These are phyloP conservation scores for Scotopteryx bipunctaria DNA, from an alignment of 2,888 invertebrate species.

Conservation along the genomic window DNA sequence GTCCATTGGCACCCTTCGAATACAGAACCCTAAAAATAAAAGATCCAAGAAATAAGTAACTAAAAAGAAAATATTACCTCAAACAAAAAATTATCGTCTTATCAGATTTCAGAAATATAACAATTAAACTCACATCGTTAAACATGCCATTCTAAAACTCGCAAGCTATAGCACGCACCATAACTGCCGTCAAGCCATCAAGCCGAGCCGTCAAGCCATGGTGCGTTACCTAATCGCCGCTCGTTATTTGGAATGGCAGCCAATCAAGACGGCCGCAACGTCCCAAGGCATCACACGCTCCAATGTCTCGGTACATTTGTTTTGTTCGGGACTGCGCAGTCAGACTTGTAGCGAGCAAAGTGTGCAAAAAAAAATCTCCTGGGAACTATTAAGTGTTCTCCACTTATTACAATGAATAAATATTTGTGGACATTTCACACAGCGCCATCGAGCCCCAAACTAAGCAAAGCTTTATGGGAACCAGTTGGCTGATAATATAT, in stretches of 20 bases:
- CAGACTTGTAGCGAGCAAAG: conserved; percentile 5
- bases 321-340: conserved; percentile 1
- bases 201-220: conserved; percentile 16
- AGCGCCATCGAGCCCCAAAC: no score
- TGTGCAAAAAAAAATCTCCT: background rate
- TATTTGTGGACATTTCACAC: no score
- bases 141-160: conserved; percentile 15
- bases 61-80: no score
- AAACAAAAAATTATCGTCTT: no score
- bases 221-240: conserved; percentile 21
- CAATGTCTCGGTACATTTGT: conserved; percentile 36
- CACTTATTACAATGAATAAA: no score
- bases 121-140: conserved; percentile 15
- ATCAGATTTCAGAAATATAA: background rate
- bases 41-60: no score
- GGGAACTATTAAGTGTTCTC: no score
- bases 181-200: conserved; percentile 20
- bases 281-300: conserved; percentile 27
- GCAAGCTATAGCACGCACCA: conserved; percentile 3
- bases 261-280: conserved; percentile 30
- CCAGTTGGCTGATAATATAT: no score
- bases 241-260: conserved; percentile 23
- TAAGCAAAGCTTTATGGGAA: no score
- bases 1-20: no score
- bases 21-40: no score